Base-by-base conservation (phyloP, 2,888 invertebrate genomes). In the Lepidonotus clava region DNA sequence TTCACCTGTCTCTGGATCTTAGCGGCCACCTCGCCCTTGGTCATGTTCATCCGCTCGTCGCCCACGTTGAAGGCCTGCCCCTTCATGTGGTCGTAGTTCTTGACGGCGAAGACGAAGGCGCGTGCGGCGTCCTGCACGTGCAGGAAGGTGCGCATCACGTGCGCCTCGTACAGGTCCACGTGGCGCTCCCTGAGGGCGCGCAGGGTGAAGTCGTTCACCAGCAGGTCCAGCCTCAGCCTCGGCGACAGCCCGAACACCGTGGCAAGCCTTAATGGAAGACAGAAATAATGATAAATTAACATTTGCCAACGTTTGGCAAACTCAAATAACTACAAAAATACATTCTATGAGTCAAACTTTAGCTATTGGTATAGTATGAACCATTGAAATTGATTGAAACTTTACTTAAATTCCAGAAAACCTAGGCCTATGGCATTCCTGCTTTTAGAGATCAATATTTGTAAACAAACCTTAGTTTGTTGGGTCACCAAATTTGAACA, bases 221-320 rank as follows among this genome's bases (percentile, higher is more conserved):
- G 90, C n/a, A 94, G 90, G 89, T 94, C 94, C 21, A 94, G 89
- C 5, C 94, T 88, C 86, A 94, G 91, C 40, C 94, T 90, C 4
- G 94, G 93, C 0, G 94, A 93, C 1, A 93, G 90, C 11, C 94
- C 94, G 87, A 94, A 94, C 11, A 94, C 92, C 4, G 94, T 94
- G 46, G 94, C 94, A 66, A 94, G 86, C n/a, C 61, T n/a, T n/a
- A n/a, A n/a, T n/a, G n/a, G n/a, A n/a, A n/a, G n/a, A n/a, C n/a
- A n/a, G n/a, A n/a, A n/a, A n/a, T n/a, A n/a, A n/a, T n/a, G n/a
- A n/a, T n/a, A n/a, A n/a, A n/a, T n/a, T n/a, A n/a, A n/a, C n/a
- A n/a, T n/a, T n/a, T n/a, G n/a, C n/a, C n/a, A n/a, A n/a, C n/a
- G n/a, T n/a, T n/a, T n/a, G n/a, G n/a, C n/a, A n/a, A n/a, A n/a